Evolutionary conservation across 1,140 invertebrate genomes (phyloP).

Genomic region (Anthonomus grandis): DNA sequence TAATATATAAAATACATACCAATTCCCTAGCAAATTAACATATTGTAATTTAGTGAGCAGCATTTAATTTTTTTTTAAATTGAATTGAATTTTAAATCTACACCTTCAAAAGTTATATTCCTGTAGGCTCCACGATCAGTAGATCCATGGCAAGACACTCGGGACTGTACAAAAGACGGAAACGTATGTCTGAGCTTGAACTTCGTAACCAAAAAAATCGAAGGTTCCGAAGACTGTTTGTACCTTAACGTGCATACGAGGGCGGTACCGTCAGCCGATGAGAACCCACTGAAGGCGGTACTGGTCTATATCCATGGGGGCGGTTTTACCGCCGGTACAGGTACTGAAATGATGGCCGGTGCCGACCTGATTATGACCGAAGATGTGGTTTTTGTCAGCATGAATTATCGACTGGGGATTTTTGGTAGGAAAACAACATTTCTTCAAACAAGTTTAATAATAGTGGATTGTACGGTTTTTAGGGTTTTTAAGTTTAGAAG

Average conservation of each 20-base stretch:
- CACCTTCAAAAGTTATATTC: not conserved
- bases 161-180: conserved; percentile 54
- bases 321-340: conserved; percentile 56
- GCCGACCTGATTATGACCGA: conserved; percentile 62
- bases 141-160: conserved; percentile 54
- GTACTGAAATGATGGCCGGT: conserved; percentile 53
- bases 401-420: conserved; percentile 52
- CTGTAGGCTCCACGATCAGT: conserved; percentile 56
- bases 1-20: too few species aligned
- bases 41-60: too few species aligned
- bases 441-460: not conserved
- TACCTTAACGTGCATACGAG: conserved; percentile 65
- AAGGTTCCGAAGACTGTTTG: conserved; percentile 73
- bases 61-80: not conserved
- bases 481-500: conserved; percentile 55
- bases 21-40: too few species aligned
- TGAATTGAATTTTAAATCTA: not conserved
- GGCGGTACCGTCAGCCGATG: conserved; percentile 22
- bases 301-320: conserved; percentile 68
- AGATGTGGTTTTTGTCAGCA: conserved; percentile 51
- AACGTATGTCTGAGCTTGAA: conserved; percentile 36
- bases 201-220: conserved; percentile 37
- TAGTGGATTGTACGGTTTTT: not conserved
- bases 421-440: conserved; percentile 48
- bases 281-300: conserved; percentile 49